A percentile compares a stretch with the other conserved stretches of the same genome.
These are phyloP conservation scores for Andricus curvator DNA, from an alignment of 2,888 invertebrate genomes.

Conservation along the genomic window DNA sequence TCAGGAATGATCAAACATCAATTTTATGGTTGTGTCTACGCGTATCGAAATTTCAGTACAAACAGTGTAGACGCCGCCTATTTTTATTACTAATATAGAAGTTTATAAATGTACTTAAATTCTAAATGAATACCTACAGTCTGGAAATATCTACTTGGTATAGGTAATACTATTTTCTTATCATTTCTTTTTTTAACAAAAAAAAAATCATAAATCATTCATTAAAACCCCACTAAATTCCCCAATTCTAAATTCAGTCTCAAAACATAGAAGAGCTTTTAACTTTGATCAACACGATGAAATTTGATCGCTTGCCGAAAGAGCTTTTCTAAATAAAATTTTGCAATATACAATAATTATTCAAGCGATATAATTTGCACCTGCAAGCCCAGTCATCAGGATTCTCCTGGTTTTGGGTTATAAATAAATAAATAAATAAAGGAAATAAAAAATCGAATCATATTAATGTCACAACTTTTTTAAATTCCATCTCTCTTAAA, in stretches of 20 bases:
- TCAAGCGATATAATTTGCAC: not conserved
- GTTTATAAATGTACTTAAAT: no score
- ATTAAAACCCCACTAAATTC: no score
- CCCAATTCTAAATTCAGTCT: not conserved
- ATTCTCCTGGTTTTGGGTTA: not conserved
- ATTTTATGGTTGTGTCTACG: no score
- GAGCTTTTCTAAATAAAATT: not conserved
- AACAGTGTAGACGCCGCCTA: no score
- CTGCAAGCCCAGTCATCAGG: not conserved
- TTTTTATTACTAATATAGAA: no score
- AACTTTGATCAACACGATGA: not conserved
- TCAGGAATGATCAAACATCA: no score
- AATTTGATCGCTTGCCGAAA: not conserved
- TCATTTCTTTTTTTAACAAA: no score
- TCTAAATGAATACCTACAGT: no score
- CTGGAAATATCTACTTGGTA: no score
- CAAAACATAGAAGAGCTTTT: not conserved
- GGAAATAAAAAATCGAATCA: not conserved
- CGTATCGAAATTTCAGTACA: no score
- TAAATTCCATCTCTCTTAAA: not conserved
- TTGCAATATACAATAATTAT: not conserved
- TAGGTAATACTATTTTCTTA: no score
- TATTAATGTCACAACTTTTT: not conserved
- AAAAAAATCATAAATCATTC: no score
- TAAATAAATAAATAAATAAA: conserved; percentile 2